Evolutionary conservation across 2,888 invertebrate species (phyloP), one percentile per base, ranked within the genome.

Genomic region (Cantharis flavilabris): DNA sequence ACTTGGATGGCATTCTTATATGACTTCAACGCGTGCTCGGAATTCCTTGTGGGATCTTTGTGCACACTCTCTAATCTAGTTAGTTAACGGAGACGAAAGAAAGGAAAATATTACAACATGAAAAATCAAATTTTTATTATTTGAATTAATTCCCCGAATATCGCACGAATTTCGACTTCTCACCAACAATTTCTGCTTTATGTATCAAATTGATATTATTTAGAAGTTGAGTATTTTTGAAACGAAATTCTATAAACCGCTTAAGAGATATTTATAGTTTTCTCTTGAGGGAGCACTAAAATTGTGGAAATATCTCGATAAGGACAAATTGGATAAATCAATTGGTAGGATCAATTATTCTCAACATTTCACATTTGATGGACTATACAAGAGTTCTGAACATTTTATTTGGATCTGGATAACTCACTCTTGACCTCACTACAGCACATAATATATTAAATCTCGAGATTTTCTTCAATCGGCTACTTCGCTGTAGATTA

Each of bases 21-120:
- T 67, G 72, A 16, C 71, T 71, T 62, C 70, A 72, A 70, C 62
- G 69, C 76, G 76, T 76, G 76, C 76, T 63, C 70, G 4, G 76
- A 76, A 76, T 76, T 64, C 23, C 65, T 26, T 26, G 9, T 23
- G 70, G 18, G 70, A 67, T 67, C 23, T 26, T 67, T 67, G 65
- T 23, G 20, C 23, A 67, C 65, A 26, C 65, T 67, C 65, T 23
- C 23, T 67, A 67, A 67, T 67, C 20, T n/a, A n/a, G 65, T 67
- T 67, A 67, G 18, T 23, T 23, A 26, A 23, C n/a, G 3, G 20
- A 20, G 11, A 67, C 20, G 11, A 23, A 67, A 67, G 26, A 67
- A 16, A 67, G 9, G 23, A 67, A 67, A 67, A 14, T 26, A 23
- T 67, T 67, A 13, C 14, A n/a, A 13, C 14, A n/a, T 67, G 14